A percentile compares a stretch with the other conserved stretches of the same genome.
These are phyloP conservation scores for Eilema caniola DNA, from an alignment of 2,888 invertebrate genomes.

Conservation along the genomic window DNA sequence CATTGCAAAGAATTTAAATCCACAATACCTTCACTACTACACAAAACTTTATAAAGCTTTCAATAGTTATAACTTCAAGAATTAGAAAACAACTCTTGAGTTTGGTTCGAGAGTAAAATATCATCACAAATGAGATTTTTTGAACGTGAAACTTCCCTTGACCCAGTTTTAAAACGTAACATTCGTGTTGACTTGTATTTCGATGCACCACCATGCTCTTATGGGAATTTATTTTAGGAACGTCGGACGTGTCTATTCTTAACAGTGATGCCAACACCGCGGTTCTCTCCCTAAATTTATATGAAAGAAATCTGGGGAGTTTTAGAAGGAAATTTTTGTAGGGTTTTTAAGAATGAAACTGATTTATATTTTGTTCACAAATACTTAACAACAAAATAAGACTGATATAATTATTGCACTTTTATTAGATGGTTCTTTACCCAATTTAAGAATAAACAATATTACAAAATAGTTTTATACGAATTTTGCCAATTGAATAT, in stretches of 20 bases:
- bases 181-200: conserved; percentile 10
- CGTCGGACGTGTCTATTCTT: background rate
- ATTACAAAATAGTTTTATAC: background rate
- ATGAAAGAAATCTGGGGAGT: background rate
- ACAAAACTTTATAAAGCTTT: background rate
- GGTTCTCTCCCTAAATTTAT: background rate
- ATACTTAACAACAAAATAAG: no score
- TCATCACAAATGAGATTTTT: background rate
- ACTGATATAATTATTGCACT: no score
- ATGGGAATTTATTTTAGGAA: conserved; percentile 7
- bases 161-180: conserved; percentile 23
- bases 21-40: background rate
- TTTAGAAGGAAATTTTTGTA: background rate
- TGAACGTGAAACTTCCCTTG: conserved; percentile 24
- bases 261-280: background rate
- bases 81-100: background rate
- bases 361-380: no score
- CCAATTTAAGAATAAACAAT: background rate
- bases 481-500: background rate
- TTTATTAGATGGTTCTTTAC: no score
- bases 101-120: background rate
- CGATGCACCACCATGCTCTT: conserved; percentile 15
- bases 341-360: background rate
- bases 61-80: background rate
- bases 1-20: background rate